Conservation (phyloP, 2,113 vertebrate species). For the Cinclus mexicanus region DNA sequence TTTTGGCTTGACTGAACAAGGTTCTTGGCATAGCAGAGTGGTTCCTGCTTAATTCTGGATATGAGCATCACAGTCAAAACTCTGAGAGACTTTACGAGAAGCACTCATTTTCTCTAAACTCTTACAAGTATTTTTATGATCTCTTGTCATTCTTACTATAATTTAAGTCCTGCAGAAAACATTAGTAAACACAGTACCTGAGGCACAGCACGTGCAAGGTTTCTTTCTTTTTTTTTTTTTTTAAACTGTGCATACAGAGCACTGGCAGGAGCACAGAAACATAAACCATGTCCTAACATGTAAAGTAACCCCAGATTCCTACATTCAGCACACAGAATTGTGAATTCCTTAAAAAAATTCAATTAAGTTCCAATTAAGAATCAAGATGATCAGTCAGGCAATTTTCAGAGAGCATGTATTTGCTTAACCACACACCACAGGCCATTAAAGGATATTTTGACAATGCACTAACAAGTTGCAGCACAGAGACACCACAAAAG, state of each 20-base stretch:
- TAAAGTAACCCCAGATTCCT: not conserved
- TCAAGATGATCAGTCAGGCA: not conserved
- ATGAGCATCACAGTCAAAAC: not conserved
- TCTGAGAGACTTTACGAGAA: not conserved
- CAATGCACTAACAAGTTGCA: not conserved
- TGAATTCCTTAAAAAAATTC: not conserved
- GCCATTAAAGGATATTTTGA: not conserved
- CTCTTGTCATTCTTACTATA: not conserved
- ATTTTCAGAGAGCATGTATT: not conserved
- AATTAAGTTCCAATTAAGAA: not conserved
- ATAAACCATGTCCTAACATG: not conserved
- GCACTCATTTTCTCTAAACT: not conserved
- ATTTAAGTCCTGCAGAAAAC: not conserved
- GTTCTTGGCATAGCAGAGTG: not conserved
- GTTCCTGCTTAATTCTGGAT: not conserved
- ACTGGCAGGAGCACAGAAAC: not conserved
- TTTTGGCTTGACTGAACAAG: not conserved
- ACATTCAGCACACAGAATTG: not conserved
- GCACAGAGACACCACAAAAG: not conserved
- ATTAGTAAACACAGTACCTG: not conserved
- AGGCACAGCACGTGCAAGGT: not conserved
- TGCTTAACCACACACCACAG: not conserved
- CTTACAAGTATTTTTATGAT: not conserved
- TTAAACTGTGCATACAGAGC: not conserved
- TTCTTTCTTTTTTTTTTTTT: not conserved